phyloP scores from a whole-genome alignment of 2,797 vertebrate genomes.

The Sebastes matsubarae region DNA sequence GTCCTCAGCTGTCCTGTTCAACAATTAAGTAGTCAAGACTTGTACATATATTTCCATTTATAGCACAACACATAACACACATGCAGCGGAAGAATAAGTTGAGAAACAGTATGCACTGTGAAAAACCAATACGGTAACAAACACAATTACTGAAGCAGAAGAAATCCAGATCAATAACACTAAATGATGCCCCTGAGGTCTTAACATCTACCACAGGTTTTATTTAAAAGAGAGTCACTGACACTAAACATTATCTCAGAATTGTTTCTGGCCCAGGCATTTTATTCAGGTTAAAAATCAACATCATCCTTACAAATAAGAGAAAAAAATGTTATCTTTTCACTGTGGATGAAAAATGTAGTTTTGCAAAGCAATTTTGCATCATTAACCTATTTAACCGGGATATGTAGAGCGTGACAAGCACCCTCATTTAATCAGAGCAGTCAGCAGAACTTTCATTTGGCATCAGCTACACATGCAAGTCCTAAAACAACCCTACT shows the following conservation, averaged over 20 bases:
- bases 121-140: background rate
- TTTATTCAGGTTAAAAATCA: background rate
- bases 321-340: background rate
- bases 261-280: too few species aligned
- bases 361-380: background rate
- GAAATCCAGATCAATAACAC: background rate
- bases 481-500: background rate
- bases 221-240: background rate
- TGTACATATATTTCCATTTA: background rate
- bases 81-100: background rate
- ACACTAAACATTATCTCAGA: too few species aligned
- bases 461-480: background rate
- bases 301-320: background rate
- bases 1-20: background rate
- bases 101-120: background rate
- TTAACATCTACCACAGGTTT: background rate
- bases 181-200: background rate
- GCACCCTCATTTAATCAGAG: background rate
- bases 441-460: background rate
- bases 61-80: background rate
- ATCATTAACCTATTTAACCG: conserved; percentile 16
- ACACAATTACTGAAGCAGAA: background rate
- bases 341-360: background rate
- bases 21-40: background rate
- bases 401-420: background rate